Base-by-base conservation (phyloP, 2,888 invertebrate genomes). In the Acanthacorydalis orientalis region DNA sequence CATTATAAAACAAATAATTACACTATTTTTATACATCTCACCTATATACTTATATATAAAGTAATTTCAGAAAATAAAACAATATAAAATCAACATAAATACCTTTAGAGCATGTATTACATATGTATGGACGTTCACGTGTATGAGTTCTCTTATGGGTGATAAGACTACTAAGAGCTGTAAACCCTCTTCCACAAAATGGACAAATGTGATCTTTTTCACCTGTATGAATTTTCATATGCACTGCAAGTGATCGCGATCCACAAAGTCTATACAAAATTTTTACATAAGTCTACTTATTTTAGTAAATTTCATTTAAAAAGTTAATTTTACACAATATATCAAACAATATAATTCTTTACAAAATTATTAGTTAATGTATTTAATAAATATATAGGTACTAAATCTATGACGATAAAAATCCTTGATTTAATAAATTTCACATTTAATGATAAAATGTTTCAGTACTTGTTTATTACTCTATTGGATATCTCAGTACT, bases 171-270 rank as follows among this genome's bases (percentile, higher is more conserved):
- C 64, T 64, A 2, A 62, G 58, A 4, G 63, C 62, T 1, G 64
- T 63, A 51, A 66, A 66, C n/a, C 61, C 63, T 57, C 64, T 64
- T 7, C 61, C 61, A 52, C 66, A 66, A 52, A 55, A 64, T 2
- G 60, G 59, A 52, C 66, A 66, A 40, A 63, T 57, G 51, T 63
- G 62, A 54, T 66, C 64, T 51, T 61, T 64, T 15, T 63, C 50
- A 1, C 65, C 67, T 31, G 69, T 68, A 53, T 73, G 72, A 11
- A 63, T 69, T 53, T 72, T 68, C 60, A 70, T 67, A 53, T 74
- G 74, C 54, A 69, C 59, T 53, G 63, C 59, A 46, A 65, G 55
- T 4, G 65, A 65, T 49, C 64, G 62, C 3, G 65, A 57, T 12
- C 64, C 64, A 50, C 65, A 64, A 49, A 65, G 58, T 44, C 64